A percentile compares a stretch with the other conserved stretches of the same genome.
Evolutionary conservation across 2,888 invertebrate genomes (phyloP).

Genomic region (Epistrophe eligans): DNA sequence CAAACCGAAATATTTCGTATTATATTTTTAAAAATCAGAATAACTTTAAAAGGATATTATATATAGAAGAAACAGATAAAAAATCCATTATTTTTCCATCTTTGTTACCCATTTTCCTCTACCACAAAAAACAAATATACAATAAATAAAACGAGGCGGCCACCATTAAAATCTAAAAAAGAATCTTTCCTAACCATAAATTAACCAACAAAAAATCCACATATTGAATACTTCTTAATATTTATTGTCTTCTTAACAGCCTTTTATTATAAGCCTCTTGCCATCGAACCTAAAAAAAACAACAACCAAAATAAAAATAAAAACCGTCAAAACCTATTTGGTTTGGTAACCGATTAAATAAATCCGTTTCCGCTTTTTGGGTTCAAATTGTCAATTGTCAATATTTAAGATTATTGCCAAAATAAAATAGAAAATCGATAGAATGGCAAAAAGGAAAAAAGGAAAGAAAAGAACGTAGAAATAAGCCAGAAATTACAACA

Average conservation of each 20-base stretch:
- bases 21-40: too few relatives aligned
- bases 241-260: constrained; percentile 26
- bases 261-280: not conserved
- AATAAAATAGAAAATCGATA: constrained; percentile 65
- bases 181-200: constrained; percentile 1
- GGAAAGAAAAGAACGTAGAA: not conserved
- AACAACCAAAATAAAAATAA: too few relatives aligned
- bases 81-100: not conserved
- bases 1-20: too few relatives aligned
- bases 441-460: not conserved
- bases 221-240: constrained; percentile 33
- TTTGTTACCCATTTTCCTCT: not conserved
- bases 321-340: constrained; percentile 17
- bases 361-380: constrained; percentile 3
- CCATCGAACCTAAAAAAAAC: not conserved
- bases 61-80: not conserved
- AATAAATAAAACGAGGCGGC: not conserved
- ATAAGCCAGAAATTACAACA: constrained; percentile 28
- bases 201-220: constrained; percentile 12
- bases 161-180: not conserved
- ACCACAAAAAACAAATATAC: not conserved
- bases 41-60: not conserved
- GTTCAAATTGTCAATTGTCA: constrained; percentile 46
- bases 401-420: constrained; percentile 63
- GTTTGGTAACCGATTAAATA: constrained; percentile 25